Evolutionary conservation across 2,797 vertebrate species (phyloP).

Genomic region (Sebastes matsubarae): DNA sequence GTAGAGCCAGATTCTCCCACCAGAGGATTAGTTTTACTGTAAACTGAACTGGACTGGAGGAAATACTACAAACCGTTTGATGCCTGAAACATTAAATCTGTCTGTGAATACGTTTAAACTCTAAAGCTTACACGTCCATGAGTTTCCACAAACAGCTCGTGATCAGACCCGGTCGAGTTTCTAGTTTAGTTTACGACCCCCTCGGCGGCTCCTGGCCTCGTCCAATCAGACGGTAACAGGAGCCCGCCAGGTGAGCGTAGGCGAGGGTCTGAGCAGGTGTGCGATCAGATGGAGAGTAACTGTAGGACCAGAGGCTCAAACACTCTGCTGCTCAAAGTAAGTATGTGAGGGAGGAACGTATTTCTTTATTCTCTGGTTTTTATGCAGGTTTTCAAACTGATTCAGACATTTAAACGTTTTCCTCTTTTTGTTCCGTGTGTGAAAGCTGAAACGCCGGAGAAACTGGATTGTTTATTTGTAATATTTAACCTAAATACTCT

Average conservation of each 20-base stretch:
- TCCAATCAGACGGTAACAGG: constrained; percentile 28
- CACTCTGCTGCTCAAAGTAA: neutral
- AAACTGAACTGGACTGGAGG: too few species aligned
- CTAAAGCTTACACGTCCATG: too few species aligned
- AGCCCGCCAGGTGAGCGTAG: neutral
- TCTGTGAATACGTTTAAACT: too few species aligned
- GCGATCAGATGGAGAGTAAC: neutral
- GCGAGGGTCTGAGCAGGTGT: neutral
- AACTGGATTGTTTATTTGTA: neutral
- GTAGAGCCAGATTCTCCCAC: too few species aligned
- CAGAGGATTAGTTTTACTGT: too few species aligned
- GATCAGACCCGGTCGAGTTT: neutral
- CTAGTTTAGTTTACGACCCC: constrained; percentile 10
- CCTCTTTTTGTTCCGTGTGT: neutral
- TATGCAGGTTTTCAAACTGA: too few species aligned
- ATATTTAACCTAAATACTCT: neutral
- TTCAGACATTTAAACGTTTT: neutral
- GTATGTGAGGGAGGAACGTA: neutral
- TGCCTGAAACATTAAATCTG: too few species aligned
- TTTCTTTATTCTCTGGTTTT: too few species aligned
- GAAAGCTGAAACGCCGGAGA: neutral
- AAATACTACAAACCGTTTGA: too few species aligned
- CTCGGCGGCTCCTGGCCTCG: neutral
- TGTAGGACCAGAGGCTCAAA: neutral
- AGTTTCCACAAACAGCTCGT: neutral